Evolutionary conservation across 2,113 vertebrate species (phyloP), one percentile per base, ranked within the genome.

Genomic region (Alligator sinensis): DNA sequence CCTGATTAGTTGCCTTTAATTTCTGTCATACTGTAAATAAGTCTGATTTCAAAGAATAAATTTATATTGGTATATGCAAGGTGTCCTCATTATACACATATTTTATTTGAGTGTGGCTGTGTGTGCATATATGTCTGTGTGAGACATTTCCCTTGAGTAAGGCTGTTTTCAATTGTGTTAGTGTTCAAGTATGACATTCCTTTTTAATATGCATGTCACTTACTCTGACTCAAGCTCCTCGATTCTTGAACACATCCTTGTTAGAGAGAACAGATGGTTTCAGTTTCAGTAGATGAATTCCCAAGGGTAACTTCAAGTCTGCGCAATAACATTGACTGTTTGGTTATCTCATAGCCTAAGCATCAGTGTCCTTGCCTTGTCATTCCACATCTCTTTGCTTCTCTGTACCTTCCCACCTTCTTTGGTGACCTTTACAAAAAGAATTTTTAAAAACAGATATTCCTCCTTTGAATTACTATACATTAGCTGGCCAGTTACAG

Each of bases 241-340:
- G n/a, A 21, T 94, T 95, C 93, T 95, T 95, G 88, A 97, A 95
- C 94, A 86, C 78, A 93, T 95, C 76, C 91, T 96, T 93, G 78
- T 94, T 97, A 96, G 84, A 75, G 76, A 66, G 89, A 97, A 86
- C 96, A 97, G 95, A 97, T 97, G 95, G 95, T 95, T 96, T 93
- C 82, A 59, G 84, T 93, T 97, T 94, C 80, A 63, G 75, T 55
- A 87, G 93, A 92, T 84, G 91, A 97, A 93, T 88, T 91, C 86
- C 78, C 87, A 87, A 88, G 27, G 17, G 87, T 95, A 76, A 80
- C 92, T 95, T 94, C 59, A 80, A 84, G 84, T 86, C 85, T 93
- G 78, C 80, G 66, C 2, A 13, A 92, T 84, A 79, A 38, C 72
- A 72, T 47, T 82, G 66, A 22, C 77, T 91, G 3, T 94, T 80